Evolutionary conservation across 2,797 vertebrate species (phyloP), one percentile per base, ranked within the genome.

Genomic region (Rallus crepitans): DNA sequence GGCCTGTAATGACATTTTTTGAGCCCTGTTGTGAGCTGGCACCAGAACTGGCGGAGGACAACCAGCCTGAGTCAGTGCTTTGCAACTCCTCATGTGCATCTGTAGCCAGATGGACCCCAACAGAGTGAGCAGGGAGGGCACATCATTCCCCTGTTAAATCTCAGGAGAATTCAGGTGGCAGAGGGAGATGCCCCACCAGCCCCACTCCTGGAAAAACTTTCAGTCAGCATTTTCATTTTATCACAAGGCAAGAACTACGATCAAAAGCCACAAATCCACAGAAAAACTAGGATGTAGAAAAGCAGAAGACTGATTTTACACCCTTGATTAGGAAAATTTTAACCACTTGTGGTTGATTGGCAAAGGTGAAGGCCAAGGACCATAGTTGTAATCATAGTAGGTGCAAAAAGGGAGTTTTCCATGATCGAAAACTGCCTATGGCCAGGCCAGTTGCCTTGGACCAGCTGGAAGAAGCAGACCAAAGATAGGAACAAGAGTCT

Each of bases 81-180:
- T 79, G 50, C 23, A 45, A 25, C 24, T 11, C 27, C 18, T 53
- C 2, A 0, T 56, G 42, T 18, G 18, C 40, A 30, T 59, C 82
- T 87, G 60, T 42, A 59, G 60, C 16, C 52, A 72, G 20, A 1
- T 19, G 53, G 78, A 48, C 7, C 20, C 3, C 2, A 5, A 10
- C 25, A 80, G 42, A 89, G 48, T 20, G 2, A 1, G 7, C 13
- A 71, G 42, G 18, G 8, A 45, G 6, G 16, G 16, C n/a, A 65
- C 1, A 2, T 15, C 0, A 0, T 27, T 76, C 42, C 45, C 9
- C 56, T n/a, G 8, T 77, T 69, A 90, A 63, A 66, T 30, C 7
- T 73, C 69, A 23, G 65, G 25, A 42, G 56, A 77, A 52, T 42
- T 31, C 20, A 30, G 12, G 33, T 63, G 47, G 40, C 55, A 85